phyloP scores from a whole-genome alignment of 2,113 vertebrate genomes.

The Triplophysa rosa region DNA sequence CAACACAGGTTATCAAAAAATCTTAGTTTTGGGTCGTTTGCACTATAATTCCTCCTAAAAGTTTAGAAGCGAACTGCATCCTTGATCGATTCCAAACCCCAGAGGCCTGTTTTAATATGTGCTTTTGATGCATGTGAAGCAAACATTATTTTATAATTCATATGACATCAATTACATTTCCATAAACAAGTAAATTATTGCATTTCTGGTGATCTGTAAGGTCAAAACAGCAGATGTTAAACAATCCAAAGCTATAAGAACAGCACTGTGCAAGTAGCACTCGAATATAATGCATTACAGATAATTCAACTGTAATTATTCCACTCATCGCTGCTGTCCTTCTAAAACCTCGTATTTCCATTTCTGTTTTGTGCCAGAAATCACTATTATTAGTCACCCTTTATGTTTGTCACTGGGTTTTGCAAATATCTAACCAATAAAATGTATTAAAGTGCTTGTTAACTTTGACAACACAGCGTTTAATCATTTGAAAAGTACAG shows the following conservation, averaged over 20 bases:
- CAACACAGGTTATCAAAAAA: background rate
- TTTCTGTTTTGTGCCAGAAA: too few species aligned
- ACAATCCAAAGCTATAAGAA: conserved; percentile 4
- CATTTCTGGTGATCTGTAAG: conserved; percentile 16
- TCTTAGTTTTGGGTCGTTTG: too few species aligned
- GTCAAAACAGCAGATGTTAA: conserved; percentile 13
- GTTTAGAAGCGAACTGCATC: background rate
- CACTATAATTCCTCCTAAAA: background rate
- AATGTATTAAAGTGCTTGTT: too few species aligned
- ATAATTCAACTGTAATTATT: background rate
- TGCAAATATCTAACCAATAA: too few species aligned
- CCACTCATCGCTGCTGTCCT: too few species aligned
- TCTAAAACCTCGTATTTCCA: too few species aligned
- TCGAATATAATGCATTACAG: background rate
- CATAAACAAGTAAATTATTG: conserved; percentile 20
- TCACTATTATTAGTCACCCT: too few species aligned
- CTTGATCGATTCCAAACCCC: background rate
- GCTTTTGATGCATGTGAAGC: conserved; percentile 11
- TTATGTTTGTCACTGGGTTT: too few species aligned
- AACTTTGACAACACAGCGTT: too few species aligned
- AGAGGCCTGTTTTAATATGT: conserved; percentile 31
- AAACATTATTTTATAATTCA: conserved; percentile 4
- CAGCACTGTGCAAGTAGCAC: background rate
- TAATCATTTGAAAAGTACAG: too few species aligned
- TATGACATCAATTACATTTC: conserved; percentile 37